Percentiles rank a stretch among this genome's conserved stretches.
phyloP scores from a whole-genome alignment of 92 coral and sea anemone genomes.

The Porites cylindrica region DNA sequence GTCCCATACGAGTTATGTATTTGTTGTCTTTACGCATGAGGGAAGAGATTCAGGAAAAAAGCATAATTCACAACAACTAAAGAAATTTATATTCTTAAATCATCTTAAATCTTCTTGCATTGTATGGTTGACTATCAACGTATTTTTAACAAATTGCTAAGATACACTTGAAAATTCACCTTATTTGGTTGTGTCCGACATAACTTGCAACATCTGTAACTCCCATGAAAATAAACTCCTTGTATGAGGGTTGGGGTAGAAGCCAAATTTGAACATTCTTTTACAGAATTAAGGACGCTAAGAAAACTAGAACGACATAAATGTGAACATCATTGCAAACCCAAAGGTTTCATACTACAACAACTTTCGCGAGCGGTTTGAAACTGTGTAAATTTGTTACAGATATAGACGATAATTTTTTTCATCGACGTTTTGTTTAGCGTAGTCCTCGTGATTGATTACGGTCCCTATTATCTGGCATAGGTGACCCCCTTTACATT shows the following conservation, averaged over 20 bases:
- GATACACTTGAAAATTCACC: background rate
- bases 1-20: too few relatives aligned
- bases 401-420: background rate
- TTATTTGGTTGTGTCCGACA: background rate
- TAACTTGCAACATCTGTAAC: background rate
- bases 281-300: background rate
- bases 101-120: background rate
- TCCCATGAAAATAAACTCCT: background rate
- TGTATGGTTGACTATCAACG: background rate
- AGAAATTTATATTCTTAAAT: background rate
- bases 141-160: too few relatives aligned
- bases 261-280: background rate
- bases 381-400: conserved; percentile 5
- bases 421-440: conserved; percentile 3
- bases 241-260: background rate
- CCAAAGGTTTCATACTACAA: background rate
- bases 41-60: background rate
- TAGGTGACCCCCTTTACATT: conserved; percentile 7
- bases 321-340: background rate
- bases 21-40: background rate
- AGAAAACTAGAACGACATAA: conserved; percentile 8
- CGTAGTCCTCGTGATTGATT: conserved; percentile 5
- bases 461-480: conserved; percentile 7
- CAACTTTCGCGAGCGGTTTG: conserved; percentile 7
- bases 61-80: background rate